Conservation (phyloP, 2,797 vertebrate species). For the Halcyon badia region DNA sequence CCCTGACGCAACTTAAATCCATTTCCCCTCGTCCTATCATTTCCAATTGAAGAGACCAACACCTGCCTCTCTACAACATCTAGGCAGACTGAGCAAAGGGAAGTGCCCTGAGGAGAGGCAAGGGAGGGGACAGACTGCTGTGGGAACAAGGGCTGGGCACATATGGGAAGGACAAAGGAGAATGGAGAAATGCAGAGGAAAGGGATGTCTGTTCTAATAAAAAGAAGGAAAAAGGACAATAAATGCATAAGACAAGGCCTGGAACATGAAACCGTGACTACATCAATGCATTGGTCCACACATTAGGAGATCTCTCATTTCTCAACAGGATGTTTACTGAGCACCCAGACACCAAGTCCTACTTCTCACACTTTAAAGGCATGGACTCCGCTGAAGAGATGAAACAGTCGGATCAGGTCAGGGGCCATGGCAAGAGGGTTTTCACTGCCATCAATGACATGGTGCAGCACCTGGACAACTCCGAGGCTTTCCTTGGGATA, state of each 20-base stretch:
- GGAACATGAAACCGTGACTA: not conserved
- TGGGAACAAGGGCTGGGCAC: not conserved
- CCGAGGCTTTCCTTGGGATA: conserved; percentile 59
- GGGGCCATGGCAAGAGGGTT: conserved; percentile 78
- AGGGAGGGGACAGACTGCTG: not conserved
- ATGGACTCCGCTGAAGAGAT: conserved; percentile 33
- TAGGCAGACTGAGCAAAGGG: not conserved
- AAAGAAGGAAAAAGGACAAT: not conserved
- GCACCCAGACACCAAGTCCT: conserved; percentile 86
- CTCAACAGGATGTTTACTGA: conserved; percentile 79
- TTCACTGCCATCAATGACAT: conserved; percentile 73
- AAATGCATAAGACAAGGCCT: not conserved
- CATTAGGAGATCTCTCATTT: not conserved
- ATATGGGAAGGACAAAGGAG: not conserved
- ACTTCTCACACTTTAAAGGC: conserved; percentile 85
- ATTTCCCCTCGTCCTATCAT: too few species aligned
- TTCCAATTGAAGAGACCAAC: too few species aligned
- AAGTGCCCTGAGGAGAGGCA: not conserved
- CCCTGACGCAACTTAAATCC: too few species aligned
- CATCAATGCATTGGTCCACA: not conserved
- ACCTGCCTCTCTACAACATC: too few species aligned
- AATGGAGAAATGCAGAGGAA: not conserved
- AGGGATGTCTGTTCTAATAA: not conserved
- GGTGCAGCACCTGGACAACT: conserved; percentile 79
- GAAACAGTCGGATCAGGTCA: conserved; percentile 75